Percentiles rank a stretch among this genome's conserved stretches.
These are phyloP conservation scores for Anomalospiza imberbis DNA, from an alignment of 2,797 vertebrate genomes.

Conservation along the genomic window DNA sequence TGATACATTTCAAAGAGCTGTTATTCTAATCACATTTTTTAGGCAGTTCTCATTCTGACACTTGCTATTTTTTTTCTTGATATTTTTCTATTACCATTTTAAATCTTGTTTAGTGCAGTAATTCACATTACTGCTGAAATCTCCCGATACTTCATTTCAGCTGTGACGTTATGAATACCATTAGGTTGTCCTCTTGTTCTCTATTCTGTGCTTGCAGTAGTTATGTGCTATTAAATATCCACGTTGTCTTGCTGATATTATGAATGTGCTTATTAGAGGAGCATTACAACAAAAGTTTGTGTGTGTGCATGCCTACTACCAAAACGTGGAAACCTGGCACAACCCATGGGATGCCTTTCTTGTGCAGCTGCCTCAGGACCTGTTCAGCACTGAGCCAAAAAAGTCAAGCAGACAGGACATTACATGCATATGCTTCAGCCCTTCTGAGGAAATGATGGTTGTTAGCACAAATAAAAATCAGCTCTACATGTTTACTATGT, in stretches of 20 bases:
- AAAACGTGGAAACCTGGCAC: neutral
- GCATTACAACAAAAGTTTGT: neutral
- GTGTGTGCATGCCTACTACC: neutral
- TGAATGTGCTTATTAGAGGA: neutral
- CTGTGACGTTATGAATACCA: neutral
- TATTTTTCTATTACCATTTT: neutral
- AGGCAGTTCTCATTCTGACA: neutral
- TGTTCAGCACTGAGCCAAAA: slow-evolving; percentile 69
- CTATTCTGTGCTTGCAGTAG: neutral
- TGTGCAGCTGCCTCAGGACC: slow-evolving; percentile 84
- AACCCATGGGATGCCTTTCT: neutral
- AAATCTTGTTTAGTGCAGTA: neutral
- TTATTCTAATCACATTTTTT: neutral
- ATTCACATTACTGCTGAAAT: neutral
- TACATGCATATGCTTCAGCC: slow-evolving; percentile 85
- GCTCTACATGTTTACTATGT: slow-evolving; percentile 83
- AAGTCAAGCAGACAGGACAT: slow-evolving; percentile 79
- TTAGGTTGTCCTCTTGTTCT: neutral
- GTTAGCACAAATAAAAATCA: slow-evolving; percentile 85
- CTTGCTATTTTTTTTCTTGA: neutral
- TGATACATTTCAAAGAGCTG: neutral
- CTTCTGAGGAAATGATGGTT: slow-evolving; percentile 85
- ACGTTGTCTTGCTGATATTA: neutral
- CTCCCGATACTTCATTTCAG: neutral
- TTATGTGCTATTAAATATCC: neutral